Evolutionary conservation across 2,888 invertebrate species (phyloP).

Genomic region (Cartodere bifasciata): DNA sequence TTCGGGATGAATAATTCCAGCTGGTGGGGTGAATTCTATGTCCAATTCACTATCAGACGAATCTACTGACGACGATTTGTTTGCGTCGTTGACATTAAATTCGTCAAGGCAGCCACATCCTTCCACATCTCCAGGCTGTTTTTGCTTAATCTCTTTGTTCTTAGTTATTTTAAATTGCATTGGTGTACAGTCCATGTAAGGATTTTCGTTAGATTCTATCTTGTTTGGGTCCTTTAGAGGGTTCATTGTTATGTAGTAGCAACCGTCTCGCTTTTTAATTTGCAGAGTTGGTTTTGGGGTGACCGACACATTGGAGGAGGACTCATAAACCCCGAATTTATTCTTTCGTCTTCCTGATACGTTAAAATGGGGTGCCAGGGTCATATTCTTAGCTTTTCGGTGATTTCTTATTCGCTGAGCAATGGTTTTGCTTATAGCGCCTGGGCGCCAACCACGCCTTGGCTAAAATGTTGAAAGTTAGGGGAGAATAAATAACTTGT

Average conservation of each 20-base stretch:
- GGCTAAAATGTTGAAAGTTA: slow-evolving; percentile 20
- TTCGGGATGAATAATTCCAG: slow-evolving; percentile 50
- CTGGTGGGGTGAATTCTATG: slow-evolving; percentile 59
- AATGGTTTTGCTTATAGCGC: slow-evolving; percentile 40
- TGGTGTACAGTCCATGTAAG: slow-evolving; percentile 55
- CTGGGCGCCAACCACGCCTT: slow-evolving; percentile 45
- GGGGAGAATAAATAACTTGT: neutral
- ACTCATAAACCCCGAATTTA: slow-evolving; percentile 26
- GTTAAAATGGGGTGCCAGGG: slow-evolving; percentile 18
- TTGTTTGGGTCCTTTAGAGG: slow-evolving; percentile 49
- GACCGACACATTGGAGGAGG: slow-evolving; percentile 36
- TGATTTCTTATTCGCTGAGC: slow-evolving; percentile 27
- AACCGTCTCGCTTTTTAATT: slow-evolving; percentile 51
- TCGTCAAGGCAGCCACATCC: slow-evolving; percentile 19
- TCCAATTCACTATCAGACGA: slow-evolving; percentile 53
- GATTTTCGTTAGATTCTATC: slow-evolving; percentile 47
- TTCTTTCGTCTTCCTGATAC: slow-evolving; percentile 25
- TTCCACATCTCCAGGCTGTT: slow-evolving; percentile 41
- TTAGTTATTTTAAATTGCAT: slow-evolving; percentile 54
- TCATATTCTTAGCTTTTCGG: slow-evolving; percentile 25
- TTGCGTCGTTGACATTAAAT: slow-evolving; percentile 35
- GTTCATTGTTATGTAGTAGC: slow-evolving; percentile 52
- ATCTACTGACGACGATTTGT: slow-evolving; percentile 28
- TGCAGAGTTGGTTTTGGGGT: slow-evolving; percentile 49
- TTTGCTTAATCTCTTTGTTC: slow-evolving; percentile 40